These are phyloP conservation scores for Ophraella communa DNA, from an alignment of 2,888 invertebrate genomes.

Conservation along the genomic window DNA sequence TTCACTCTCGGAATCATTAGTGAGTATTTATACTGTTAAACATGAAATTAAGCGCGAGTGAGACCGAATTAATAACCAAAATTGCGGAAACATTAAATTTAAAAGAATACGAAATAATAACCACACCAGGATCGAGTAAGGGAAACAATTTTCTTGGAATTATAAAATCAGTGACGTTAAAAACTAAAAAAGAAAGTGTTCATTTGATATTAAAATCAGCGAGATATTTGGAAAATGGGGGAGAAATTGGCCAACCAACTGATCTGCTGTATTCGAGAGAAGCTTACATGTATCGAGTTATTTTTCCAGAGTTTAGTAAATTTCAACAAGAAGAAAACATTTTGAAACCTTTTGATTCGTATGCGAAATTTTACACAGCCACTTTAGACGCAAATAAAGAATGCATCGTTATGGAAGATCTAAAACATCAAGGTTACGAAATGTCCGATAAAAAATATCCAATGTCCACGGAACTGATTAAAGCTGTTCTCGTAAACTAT, in stretches of 20 bases:
- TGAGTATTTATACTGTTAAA: too few species aligned
- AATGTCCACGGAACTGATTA: background rate
- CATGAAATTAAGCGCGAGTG: too few species aligned
- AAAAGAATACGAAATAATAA: too few species aligned
- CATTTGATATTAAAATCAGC: background rate
- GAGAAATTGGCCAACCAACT: background rate
- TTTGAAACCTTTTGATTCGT: background rate
- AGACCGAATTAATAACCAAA: too few species aligned
- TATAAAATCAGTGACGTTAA: background rate
- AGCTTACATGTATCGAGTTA: background rate
- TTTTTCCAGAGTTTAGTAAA: background rate
- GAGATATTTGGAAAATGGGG: background rate
- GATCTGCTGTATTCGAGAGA: background rate
- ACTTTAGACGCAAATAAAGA: background rate
- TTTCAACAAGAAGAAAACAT: background rate
- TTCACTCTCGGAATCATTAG: too few species aligned
- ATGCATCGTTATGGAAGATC: background rate
- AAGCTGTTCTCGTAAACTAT: background rate
- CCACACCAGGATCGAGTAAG: too few species aligned
- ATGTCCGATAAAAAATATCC: background rate
- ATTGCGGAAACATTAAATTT: too few species aligned
- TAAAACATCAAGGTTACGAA: background rate
- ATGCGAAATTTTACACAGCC: background rate
- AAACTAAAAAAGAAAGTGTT: background rate
- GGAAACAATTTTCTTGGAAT: too few species aligned